Evolutionary conservation across 1,140 invertebrate species (phyloP), one percentile per base, ranked within the genome.

Genomic region (Formica exsecta): DNA sequence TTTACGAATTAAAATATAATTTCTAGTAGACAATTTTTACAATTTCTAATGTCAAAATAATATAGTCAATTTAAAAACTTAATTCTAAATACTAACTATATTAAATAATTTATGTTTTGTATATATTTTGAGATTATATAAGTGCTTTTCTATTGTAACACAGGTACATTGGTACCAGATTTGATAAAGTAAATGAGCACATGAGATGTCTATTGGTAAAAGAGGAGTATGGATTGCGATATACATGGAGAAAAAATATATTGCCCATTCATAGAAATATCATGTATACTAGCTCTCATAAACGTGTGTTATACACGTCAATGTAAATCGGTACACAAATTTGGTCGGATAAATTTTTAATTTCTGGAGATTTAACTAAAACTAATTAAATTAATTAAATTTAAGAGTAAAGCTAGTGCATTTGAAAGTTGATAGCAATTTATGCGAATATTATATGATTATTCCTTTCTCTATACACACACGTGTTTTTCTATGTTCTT

Each of bases 131-230:
- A 13, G 32, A 54, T 36, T 54, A 1, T 41, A 19, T 9, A 38
- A 9, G 11, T 61, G 9, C 25, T 41, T 38, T 61, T 75, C 0
- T 4, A 11, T 29, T 41, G 0, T 25, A 13, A 25, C 19, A 8
- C 13, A 74, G 80, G 51, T 83, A 83, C 19, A 44, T 74, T 44
- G 70, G 57, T 19, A 73, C 22, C 11, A 83, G 29, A 51, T 83
- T 83, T 51, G 68, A 83, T 7, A 41, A 74, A 8, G 13, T 83
- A 64, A 74, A 74, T 25, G 38, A 83, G 16, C 57, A 48, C 11
- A 48, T 74, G 2, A 71, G 25, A 29, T 36, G 7, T 83, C 41
- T 83, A 7, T 13, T 84, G 16, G 6, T 61, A 8, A 51, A 11
- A 44, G 38, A 83, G 7, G 57, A 83, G 32, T 3, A 11, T 48